These are phyloP conservation scores for Campodea augens DNA, from an alignment of 1,140 invertebrate species.

Conservation along the genomic window DNA sequence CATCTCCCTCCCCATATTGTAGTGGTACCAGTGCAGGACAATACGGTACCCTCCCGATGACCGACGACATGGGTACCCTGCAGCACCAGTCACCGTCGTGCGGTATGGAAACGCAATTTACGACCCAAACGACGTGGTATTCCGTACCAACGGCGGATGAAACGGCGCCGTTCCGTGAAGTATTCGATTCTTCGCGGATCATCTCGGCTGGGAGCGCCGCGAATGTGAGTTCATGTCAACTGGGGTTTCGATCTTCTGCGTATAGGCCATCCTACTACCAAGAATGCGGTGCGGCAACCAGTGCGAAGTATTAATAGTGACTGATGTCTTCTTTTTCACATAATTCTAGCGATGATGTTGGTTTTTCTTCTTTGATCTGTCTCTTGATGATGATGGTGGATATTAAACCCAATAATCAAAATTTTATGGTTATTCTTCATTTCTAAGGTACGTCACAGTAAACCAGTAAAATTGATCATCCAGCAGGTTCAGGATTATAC, in stretches of 20 bases:
- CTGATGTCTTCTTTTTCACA: too few species aligned
- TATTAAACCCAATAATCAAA: too few species aligned
- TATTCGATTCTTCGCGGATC: background rate
- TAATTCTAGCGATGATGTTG: too few species aligned
- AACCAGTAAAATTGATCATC: too few species aligned
- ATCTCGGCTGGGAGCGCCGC: conserved; percentile 2
- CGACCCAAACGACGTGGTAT: conserved; percentile 5
- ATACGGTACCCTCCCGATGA: background rate
- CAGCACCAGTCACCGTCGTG: background rate
- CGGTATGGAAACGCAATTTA: background rate
- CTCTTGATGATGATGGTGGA: too few species aligned
- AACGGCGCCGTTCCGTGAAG: background rate
- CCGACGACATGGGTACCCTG: background rate
- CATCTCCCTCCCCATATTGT: background rate
- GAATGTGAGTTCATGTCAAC: conserved; percentile 7
- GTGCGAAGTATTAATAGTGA: too few species aligned
- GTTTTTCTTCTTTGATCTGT: too few species aligned
- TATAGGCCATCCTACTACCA: conserved; percentile 8
- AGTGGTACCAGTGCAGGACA: background rate
- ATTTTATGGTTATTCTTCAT: too few species aligned
- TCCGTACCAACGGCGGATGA: conserved; percentile 3
- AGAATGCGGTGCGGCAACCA: conserved; percentile 1
- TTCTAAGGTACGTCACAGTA: too few species aligned
- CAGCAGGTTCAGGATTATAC: too few species aligned
- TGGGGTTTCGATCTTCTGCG: conserved; percentile 7